phyloP scores from a whole-genome alignment of 2,113 vertebrate genomes.

The Cisticola juncidis region DNA sequence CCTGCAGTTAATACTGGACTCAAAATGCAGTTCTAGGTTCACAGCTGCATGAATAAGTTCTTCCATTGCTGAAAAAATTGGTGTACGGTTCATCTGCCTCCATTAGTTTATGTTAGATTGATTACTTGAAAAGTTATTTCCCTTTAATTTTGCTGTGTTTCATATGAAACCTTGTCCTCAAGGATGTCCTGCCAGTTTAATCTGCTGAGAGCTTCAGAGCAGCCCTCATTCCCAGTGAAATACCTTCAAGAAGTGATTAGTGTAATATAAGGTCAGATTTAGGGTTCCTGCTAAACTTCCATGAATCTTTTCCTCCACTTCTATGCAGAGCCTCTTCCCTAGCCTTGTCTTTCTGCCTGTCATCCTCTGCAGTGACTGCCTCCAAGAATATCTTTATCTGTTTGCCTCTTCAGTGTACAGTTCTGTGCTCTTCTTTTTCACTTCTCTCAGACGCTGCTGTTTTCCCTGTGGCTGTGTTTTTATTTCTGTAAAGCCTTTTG shows the following conservation, averaged over 20 bases:
- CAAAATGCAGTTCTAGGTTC: neutral
- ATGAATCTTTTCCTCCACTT: neutral
- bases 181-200: neutral
- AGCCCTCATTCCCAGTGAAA: neutral
- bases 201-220: neutral
- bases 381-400: neutral
- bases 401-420: neutral
- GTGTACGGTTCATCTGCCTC: neutral
- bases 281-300: neutral
- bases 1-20: neutral
- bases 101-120: neutral
- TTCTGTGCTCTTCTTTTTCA: neutral
- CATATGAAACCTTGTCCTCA: neutral
- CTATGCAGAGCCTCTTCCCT: neutral
- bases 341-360: neutral
- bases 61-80: neutral
- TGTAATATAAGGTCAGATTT: neutral
- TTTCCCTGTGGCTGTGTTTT: neutral
- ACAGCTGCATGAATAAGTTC: neutral
- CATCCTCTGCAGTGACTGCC: neutral
- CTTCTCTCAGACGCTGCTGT: neutral
- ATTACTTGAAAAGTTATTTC: neutral
- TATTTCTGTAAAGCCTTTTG: neutral
- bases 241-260: neutral
- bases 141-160: neutral